Percentiles rank a stretch among this genome's conserved stretches.
Evolutionary conservation across 2,888 invertebrate genomes (phyloP).

Genomic region (Dasypogon diadema): DNA sequence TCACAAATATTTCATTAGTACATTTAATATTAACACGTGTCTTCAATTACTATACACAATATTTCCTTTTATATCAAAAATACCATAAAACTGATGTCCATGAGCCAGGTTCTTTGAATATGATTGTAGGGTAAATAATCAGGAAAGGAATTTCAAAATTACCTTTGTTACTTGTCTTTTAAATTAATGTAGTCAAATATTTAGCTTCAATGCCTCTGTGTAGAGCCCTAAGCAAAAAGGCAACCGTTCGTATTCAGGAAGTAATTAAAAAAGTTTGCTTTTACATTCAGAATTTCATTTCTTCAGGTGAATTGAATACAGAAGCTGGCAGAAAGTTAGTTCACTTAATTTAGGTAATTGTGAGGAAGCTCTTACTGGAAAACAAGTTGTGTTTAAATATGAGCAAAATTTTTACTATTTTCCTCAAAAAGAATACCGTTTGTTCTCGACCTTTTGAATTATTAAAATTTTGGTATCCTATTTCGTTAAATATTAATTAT

Average conservation of each 20-base stretch:
- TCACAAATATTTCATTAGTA: neutral
- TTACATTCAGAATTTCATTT: constrained; percentile 35
- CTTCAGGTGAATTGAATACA: neutral
- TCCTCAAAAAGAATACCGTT: too few species aligned
- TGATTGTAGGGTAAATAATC: constrained; percentile 22
- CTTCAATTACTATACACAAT: neutral
- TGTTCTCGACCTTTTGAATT: too few species aligned
- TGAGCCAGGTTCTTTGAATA: constrained; percentile 4
- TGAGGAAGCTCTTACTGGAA: constrained; percentile 17
- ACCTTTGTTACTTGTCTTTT: constrained; percentile 39
- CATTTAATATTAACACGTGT: neutral
- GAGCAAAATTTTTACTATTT: too few species aligned
- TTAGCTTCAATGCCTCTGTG: constrained; percentile 29
- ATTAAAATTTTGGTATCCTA: too few species aligned
- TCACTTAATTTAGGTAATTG: constrained; percentile 28
- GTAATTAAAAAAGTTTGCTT: constrained; percentile 48
- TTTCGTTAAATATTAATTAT: too few species aligned
- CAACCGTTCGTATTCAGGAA: constrained; percentile 36
- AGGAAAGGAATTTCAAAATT: constrained; percentile 31
- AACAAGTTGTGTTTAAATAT: constrained; percentile 11
- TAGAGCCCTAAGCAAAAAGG: constrained; percentile 15
- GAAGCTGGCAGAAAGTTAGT: constrained; percentile 35
- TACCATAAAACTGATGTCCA: constrained; percentile 26
- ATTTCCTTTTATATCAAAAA: neutral
- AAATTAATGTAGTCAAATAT: constrained; percentile 45